These are phyloP conservation scores for Lepidurus arcticus DNA, from an alignment of 1,140 invertebrate genomes.

Conservation along the genomic window DNA sequence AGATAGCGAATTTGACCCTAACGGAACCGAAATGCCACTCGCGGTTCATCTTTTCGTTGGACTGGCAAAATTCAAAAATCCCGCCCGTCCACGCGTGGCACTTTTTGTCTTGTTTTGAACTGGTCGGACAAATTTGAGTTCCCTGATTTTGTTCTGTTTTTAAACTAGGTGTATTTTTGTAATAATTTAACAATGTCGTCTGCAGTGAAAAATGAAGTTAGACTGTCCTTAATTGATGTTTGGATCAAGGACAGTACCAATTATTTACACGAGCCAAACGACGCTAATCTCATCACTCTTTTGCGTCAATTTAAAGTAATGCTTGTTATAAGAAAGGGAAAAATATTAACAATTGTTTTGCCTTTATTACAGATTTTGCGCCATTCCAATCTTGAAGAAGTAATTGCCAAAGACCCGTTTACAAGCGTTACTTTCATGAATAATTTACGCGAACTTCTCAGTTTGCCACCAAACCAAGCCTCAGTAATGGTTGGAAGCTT, in stretches of 20 bases:
- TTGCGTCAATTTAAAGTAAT: neutral
- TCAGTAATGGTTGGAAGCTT: neutral
- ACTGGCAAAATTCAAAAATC: too few relatives aligned
- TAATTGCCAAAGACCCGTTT: neutral
- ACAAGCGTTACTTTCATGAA: neutral
- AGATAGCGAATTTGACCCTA: too few relatives aligned
- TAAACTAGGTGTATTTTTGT: neutral
- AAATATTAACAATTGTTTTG: neutral
- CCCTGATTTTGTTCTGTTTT: too few relatives aligned
- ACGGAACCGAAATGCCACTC: too few relatives aligned
- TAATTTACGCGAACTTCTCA: neutral
- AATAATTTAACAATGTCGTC: neutral
- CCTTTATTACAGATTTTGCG: neutral
- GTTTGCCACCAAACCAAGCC: neutral
- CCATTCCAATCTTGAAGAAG: neutral
- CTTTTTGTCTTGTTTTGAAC: too few relatives aligned
- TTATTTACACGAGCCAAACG: neutral
- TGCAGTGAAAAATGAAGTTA: neutral
- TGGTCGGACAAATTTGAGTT: too few relatives aligned
- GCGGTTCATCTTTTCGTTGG: too few relatives aligned
- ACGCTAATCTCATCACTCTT: neutral
- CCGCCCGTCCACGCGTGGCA: too few relatives aligned
- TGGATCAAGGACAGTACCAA: neutral
- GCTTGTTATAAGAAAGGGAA: too few relatives aligned
- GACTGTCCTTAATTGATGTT: neutral